Conservation (phyloP, 2,113 vertebrate species). For the Peromyscus polionotus region DNA sequence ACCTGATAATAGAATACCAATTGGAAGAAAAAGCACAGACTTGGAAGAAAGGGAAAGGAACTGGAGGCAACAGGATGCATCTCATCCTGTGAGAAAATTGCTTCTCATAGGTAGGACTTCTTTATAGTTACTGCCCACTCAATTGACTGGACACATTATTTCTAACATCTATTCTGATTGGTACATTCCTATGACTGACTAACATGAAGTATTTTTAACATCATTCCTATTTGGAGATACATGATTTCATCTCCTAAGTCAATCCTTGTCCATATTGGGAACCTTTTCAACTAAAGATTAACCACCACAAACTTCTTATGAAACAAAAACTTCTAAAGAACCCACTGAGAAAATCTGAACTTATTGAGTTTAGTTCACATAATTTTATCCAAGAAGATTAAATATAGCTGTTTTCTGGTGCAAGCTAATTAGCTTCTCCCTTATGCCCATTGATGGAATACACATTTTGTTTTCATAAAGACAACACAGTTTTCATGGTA, state of each 20-base stretch:
- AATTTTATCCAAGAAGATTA: constrained; percentile 76
- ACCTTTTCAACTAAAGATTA: constrained; percentile 65
- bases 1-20: neutral
- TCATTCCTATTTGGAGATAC: neutral
- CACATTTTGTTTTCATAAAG: constrained; percentile 77
- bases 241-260: constrained; percentile 18
- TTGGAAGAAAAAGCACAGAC: neutral
- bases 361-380: constrained; percentile 66
- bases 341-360: constrained; percentile 58
- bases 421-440: constrained; percentile 78
- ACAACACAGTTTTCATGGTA: constrained; percentile 68
- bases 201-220: constrained; percentile 50
- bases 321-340: constrained; percentile 62
- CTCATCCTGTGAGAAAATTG: neutral
- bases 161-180: neutral
- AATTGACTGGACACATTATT: neutral
- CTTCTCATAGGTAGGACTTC: neutral
- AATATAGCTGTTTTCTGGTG: constrained; percentile 71
- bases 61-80: neutral
- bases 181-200: neutral
- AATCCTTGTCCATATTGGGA: constrained; percentile 27
- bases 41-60: neutral
- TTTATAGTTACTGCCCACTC: neutral
- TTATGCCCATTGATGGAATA: constrained; percentile 69
- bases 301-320: constrained; percentile 56